Percentiles rank a stretch among this genome's conserved stretches.
phyloP scores from a whole-genome alignment of 2,113 vertebrate genomes.

The Pteruthius melanotis region DNA sequence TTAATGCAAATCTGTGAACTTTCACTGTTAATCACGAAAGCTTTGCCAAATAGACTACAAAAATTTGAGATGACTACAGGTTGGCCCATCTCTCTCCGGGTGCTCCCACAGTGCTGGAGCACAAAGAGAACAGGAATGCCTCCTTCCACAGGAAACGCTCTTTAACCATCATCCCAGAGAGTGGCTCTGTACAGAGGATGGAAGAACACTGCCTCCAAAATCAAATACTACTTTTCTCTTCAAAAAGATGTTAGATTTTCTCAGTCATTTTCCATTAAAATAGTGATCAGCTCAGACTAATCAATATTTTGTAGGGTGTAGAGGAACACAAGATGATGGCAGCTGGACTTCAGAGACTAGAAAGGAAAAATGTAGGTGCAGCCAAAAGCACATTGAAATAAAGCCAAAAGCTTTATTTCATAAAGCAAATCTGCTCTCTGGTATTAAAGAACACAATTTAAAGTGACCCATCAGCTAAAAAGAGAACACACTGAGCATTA shows the following conservation, averaged over 20 bases:
- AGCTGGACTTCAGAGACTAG: not conserved
- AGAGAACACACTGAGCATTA: not conserved
- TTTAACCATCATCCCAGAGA: not conserved
- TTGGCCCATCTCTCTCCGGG: not conserved
- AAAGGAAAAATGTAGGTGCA: not conserved
- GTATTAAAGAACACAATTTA: not conserved
- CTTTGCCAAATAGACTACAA: not conserved
- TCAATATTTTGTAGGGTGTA: not conserved
- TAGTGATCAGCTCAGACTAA: not conserved
- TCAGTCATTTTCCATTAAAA: not conserved
- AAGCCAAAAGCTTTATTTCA: not conserved
- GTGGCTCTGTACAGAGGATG: not conserved
- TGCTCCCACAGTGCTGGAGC: not conserved
- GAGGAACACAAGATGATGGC: not conserved
- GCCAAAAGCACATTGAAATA: not conserved
- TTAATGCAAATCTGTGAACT: not conserved
- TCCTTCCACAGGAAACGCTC: not conserved
- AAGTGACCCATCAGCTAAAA: conserved; percentile 20
- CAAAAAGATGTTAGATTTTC: not conserved
- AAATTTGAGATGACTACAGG: not conserved
- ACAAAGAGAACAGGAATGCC: not conserved
- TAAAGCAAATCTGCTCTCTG: not conserved
- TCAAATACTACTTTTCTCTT: not conserved
- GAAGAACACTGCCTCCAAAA: not conserved
- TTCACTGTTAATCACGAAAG: not conserved